Base-by-base conservation (phyloP, 1,140 invertebrate genomes). In the Gryon sp. region DNA sequence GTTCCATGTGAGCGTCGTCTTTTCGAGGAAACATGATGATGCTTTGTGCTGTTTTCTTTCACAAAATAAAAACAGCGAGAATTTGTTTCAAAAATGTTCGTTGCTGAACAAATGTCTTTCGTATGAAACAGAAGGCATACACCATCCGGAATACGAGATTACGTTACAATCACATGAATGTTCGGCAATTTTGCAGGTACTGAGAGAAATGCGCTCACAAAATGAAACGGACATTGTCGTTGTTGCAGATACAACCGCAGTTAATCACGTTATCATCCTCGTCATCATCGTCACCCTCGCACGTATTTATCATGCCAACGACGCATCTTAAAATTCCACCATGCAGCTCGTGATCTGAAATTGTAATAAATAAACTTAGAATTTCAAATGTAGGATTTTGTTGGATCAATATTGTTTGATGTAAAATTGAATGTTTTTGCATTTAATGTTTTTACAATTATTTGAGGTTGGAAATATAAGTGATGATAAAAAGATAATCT, bases 1-100 rank as follows among this genome's bases (percentile, higher is more conserved):
- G n/a, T n/a, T 89, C 90, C 80, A 90, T 84, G 68, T 91, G 82
- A 30, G 81, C 82, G 12, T 88, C 82, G 6, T 88, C 86, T 85
- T 84, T 90, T 79, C 84, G 89, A 80, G 89, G 91, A 86, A 88
- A 82, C 88, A 84, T 92, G 82, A 75, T 89, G 83, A 6, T 43
- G n/a, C n/a, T 7, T 4, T 12, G 38, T 18, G n/a, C 12, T 9
- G 32, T 12, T 12, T 12, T 5, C 12, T 36, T 6, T 36, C 30
- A 32, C 4, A 32, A 15, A n/a, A n/a, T n/a, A n/a, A n/a, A n/a
- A n/a, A n/a, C n/a, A n/a, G n/a, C n/a, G n/a, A n/a, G n/a, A n/a
- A n/a, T n/a, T n/a, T n/a, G n/a, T n/a, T n/a, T n/a, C n/a, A n/a
- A n/a, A n/a, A n/a, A n/a, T n/a, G n/a, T n/a, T n/a, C n/a, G n/a